Evolutionary conservation across 37 sponge, comb jelly and placozoan species (phyloP).

Genomic region (Halisarca cf. caerulea): DNA sequence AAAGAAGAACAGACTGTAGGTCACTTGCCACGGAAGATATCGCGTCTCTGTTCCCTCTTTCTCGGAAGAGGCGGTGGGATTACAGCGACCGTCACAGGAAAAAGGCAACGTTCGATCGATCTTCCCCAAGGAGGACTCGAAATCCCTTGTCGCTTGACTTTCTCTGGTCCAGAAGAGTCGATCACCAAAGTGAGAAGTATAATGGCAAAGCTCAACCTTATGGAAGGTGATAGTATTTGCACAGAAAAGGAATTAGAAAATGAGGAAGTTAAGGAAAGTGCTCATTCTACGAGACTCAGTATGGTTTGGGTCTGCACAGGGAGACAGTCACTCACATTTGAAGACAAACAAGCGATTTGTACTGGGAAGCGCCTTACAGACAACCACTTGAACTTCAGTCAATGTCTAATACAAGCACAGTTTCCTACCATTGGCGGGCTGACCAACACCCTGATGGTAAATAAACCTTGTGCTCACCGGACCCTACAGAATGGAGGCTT

Average conservation of each 20-base stretch:
- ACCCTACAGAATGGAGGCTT: not conserved
- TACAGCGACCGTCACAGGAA: constrained; percentile 26
- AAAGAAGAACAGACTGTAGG: constrained; percentile 22
- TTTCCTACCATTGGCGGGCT: not conserved
- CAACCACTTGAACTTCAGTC: not conserved
- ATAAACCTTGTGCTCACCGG: not conserved
- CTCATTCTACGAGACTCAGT: not conserved
- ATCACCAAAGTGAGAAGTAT: constrained; percentile 28
- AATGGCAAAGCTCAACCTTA: constrained; percentile 13
- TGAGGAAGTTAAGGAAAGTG: no score
- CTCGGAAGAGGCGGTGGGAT: constrained; percentile 13
- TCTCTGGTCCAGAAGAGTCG: constrained; percentile 23
- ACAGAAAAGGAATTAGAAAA: not conserved
- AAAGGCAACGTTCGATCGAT: constrained; percentile 18
- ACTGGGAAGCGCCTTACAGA: not conserved
- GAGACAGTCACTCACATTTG: not conserved
- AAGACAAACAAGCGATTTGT: not conserved
- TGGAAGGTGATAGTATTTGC: not conserved
- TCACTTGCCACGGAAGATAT: constrained; percentile 27
- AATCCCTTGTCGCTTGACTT: constrained; percentile 8
- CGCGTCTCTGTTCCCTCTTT: constrained; percentile 24
- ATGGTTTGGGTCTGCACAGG: not conserved
- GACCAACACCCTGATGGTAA: not conserved
- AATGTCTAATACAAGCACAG: not conserved
- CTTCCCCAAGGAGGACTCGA: constrained; percentile 27